Evolutionary conservation across 2,113 vertebrate genomes (phyloP), one percentile per base, ranked within the genome.

Genomic region (Aspiorhynchus laticeps): DNA sequence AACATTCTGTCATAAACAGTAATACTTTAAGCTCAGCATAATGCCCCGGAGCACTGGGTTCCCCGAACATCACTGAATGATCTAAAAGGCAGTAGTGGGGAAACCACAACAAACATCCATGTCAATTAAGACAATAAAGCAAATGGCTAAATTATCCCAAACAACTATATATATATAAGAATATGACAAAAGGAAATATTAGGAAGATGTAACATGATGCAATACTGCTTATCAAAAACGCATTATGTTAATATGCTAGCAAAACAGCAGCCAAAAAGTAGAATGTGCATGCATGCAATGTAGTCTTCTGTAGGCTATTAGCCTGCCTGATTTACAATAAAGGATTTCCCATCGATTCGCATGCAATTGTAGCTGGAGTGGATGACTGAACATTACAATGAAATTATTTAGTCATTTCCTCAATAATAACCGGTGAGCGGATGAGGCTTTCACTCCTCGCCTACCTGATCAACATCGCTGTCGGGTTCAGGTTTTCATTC

Each of bases 401-500:
- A 67, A 67, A 69, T 48, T 7, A 65, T 65, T 65, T 67, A 0
- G 8, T 17, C n/a, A 11, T 82, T 82, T 82, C 21, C n/a, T 67
- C 26, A 9, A 31, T 48, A 19, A 67, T 11, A 48, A 69, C 15
- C 14, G 17, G 33, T 5, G 38, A 82, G 59, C 26, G 61, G 41
- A 21, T 48, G 43, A 48, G 36, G 19, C 43, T 69, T 61, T 69
- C 12, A 78, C 63, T 83, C 80, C 71, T 59, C 48, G 33, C 86
- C 86, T 87, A 87, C 86, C 86, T 87, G 86, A 78, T 83, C 9
- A 63, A 69, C 86, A 84, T 87, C 46, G 59, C 73, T 65, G 41
- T 59, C 86, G 24, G 33, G 67, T 43, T 63, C 73, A 78, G 86
- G 41, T 48, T 78, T 67, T 79, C 81, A 59, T 33, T 82, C 80